Conservation (phyloP, 1,140 invertebrate genomes). For the Platyscapa corneri region DNA sequence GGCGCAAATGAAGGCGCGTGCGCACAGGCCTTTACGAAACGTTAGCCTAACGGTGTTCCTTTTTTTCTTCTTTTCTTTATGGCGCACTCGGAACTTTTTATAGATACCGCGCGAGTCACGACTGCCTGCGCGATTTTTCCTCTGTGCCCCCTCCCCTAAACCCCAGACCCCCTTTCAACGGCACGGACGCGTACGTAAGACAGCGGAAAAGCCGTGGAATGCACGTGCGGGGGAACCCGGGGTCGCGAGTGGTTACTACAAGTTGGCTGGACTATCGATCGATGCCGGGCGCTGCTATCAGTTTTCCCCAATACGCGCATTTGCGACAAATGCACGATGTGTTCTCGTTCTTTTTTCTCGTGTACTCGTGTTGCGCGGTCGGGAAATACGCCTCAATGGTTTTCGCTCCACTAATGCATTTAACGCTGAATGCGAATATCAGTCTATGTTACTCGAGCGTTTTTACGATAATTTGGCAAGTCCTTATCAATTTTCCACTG, state of each 20-base stretch:
- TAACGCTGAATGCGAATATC: neutral
- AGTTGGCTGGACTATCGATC: neutral
- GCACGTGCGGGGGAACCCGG: neutral
- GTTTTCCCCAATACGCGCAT: neutral
- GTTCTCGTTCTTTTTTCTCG: neutral
- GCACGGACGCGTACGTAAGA: neutral
- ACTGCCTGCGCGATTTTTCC: constrained; percentile 9
- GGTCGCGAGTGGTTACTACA: no score
- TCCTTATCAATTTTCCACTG: neutral
- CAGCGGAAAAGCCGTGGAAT: neutral
- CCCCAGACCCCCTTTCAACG: neutral
- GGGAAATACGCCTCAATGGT: neutral
- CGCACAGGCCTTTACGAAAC: constrained; percentile 42
- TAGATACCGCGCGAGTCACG: constrained; percentile 41
- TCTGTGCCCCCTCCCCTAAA: neutral
- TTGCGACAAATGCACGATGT: neutral
- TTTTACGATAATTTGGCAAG: neutral
- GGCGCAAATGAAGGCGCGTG: constrained; percentile 9
- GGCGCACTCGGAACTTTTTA: constrained; percentile 24
- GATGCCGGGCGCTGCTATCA: neutral
- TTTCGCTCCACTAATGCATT: neutral
- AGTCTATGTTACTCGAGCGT: neutral
- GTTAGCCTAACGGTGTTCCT: constrained; percentile 53
- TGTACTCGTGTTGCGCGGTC: neutral
- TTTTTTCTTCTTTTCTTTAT: constrained; percentile 24